Conservation (phyloP, 2,113 vertebrate species). For the Vulpes vulpes region DNA sequence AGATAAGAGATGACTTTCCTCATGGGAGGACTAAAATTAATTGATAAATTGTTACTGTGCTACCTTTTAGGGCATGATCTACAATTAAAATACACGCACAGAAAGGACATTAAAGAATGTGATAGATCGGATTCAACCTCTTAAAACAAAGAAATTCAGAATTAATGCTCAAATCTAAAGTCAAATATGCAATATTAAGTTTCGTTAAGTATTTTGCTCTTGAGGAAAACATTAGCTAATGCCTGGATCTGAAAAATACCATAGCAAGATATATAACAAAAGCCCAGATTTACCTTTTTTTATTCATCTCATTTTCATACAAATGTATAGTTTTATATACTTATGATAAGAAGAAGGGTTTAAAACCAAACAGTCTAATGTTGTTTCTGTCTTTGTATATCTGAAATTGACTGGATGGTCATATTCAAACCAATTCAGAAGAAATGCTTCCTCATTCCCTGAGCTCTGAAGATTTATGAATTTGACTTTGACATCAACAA, state of each 20-base stretch:
- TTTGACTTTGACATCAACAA: constrained; percentile 77
- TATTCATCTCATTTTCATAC: background rate
- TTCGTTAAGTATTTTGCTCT: constrained; percentile 60
- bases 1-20: constrained; percentile 77
- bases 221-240: constrained; percentile 42
- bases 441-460: constrained; percentile 41
- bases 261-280: background rate
- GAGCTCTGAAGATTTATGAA: constrained; percentile 61
- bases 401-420: background rate
- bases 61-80: constrained; percentile 73
- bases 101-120: constrained; percentile 78
- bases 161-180: constrained; percentile 54
- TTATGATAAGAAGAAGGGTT: background rate
- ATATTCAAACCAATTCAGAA: constrained; percentile 17
- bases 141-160: constrained; percentile 76
- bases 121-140: constrained; percentile 79
- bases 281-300: background rate
- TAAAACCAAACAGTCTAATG: background rate
- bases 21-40: constrained; percentile 79
- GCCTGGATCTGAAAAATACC: background rate
- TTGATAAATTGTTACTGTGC: constrained; percentile 83
- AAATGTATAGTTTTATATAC: background rate
- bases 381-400: background rate
- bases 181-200: background rate
- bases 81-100: constrained; percentile 80